These are phyloP conservation scores for Lypha dubia DNA, from an alignment of 2,888 invertebrate genomes.

Conservation along the genomic window DNA sequence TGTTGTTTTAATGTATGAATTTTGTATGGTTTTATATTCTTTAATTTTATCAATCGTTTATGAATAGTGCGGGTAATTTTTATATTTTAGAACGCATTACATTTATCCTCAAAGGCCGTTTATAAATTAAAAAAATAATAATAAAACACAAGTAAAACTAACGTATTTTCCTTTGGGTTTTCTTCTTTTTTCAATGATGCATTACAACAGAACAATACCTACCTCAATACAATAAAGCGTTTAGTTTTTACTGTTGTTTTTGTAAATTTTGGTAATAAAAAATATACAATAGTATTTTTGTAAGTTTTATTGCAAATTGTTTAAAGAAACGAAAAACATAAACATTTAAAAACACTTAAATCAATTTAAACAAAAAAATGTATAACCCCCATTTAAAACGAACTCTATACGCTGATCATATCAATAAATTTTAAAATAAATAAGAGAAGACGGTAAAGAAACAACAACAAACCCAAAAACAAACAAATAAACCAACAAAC, in stretches of 20 bases:
- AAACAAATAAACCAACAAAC: conserved; percentile 62
- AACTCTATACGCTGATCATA: neutral
- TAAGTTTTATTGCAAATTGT: conserved; percentile 52
- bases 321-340: neutral
- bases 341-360: neutral
- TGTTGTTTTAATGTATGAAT: no score
- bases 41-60: no score
- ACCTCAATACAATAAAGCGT: conserved; percentile 32
- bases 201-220: conserved; percentile 41
- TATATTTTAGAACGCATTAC: conserved; percentile 4
- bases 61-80: neutral
- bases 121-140: neutral
- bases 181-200: neutral
- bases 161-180: no score
- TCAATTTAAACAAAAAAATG: neutral
- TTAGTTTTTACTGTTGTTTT: conserved; percentile 21
- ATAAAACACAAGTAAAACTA: no score
- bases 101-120: conserved; percentile 38
- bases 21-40: no score
- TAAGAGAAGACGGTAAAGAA: neutral
- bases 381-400: neutral
- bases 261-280: conserved; percentile 9
- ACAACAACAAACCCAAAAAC: conserved; percentile 1
- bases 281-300: conserved; percentile 35
- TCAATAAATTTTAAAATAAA: conserved; percentile 16